phyloP scores from a whole-genome alignment of 2,888 invertebrate genomes.

The Eucriotettix oculatus region DNA sequence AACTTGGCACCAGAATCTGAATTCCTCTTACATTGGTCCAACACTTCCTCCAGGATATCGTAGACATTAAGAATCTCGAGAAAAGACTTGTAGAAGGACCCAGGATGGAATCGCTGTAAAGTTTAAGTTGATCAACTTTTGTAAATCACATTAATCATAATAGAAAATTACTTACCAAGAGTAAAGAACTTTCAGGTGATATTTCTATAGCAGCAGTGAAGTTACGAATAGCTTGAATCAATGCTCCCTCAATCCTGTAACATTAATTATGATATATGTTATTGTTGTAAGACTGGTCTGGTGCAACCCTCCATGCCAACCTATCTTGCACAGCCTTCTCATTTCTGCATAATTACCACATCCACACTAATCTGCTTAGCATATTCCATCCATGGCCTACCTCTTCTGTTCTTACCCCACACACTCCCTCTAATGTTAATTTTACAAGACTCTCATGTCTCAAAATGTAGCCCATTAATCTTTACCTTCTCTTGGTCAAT shows the following conservation, averaged over 20 bases:
- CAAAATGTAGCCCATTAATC: no score
- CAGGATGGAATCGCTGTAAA: not conserved
- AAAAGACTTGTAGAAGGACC: not conserved
- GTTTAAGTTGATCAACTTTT: not conserved
- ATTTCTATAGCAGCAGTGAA: slow-evolving; percentile 1
- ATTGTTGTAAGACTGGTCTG: not conserved
- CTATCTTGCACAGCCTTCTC: no score
- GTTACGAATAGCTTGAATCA: slow-evolving; percentile 1
- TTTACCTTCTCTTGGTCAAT: no score
- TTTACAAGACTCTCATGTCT: no score
- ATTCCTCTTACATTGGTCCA: not conserved
- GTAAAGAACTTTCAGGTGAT: not conserved
- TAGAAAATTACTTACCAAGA: slow-evolving; percentile 3
- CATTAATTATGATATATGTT: not conserved
- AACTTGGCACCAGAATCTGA: not conserved
- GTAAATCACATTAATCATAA: not conserved
- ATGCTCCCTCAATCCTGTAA: not conserved
- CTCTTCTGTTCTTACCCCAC: no score
- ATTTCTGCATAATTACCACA: no score
- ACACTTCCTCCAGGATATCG: not conserved
- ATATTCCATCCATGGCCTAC: no score
- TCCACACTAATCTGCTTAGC: no score
- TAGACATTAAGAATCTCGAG: not conserved
- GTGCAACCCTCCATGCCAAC: no score
- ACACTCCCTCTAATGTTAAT: no score